Evolutionary conservation across 2,888 invertebrate species (phyloP).

Genomic region (Drosophila mercatorum): DNA sequence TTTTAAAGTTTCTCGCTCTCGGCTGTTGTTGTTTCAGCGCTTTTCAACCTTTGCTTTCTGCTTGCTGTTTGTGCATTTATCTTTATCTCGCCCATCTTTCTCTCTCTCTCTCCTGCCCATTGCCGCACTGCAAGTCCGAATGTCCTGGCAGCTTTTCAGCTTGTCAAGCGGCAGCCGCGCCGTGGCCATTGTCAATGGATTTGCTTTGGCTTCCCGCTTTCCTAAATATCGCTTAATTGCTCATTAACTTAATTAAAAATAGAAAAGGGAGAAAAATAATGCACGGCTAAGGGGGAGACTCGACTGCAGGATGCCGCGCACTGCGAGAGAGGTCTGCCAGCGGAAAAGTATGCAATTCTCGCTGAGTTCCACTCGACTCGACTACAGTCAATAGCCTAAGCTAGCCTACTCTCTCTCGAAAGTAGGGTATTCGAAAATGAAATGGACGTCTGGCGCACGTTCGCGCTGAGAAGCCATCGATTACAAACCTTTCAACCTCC

Average conservation of each 20-base stretch:
- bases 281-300: neutral
- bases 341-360: neutral
- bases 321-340: neutral
- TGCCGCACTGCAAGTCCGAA: neutral
- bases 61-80: neutral
- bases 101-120: neutral
- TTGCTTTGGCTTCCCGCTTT: constrained; percentile 40
- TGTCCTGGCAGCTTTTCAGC: neutral
- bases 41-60: neutral
- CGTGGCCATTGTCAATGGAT: constrained; percentile 33
- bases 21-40: neutral
- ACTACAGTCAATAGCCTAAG: neutral
- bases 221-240: constrained; percentile 35
- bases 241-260: constrained; percentile 44
- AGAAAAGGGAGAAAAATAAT: neutral
- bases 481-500: constrained; percentile 3
- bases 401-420: too few relatives aligned
- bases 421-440: neutral
- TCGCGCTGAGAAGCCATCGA: constrained; percentile 12
- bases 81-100: neutral
- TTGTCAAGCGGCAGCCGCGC: neutral
- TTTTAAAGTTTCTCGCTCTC: neutral
- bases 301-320: neutral
- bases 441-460: constrained; percentile 2
- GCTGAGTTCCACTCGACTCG: neutral